Conservation (phyloP, 2,888 invertebrate genomes). For the Hartigia nigra region DNA sequence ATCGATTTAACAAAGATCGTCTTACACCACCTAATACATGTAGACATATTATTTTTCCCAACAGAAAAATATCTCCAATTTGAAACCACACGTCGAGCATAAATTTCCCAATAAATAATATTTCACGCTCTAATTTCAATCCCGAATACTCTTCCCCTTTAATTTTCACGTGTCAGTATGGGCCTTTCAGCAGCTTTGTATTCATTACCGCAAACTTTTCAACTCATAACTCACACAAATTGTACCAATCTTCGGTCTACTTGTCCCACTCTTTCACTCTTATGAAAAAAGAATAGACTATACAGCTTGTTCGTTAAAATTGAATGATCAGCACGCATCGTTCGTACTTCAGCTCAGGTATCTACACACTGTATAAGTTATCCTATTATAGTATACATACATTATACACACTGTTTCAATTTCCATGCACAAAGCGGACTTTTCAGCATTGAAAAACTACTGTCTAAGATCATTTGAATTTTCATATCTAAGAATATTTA, state of each 20-base stretch:
- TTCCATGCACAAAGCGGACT: neutral
- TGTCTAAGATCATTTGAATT: neutral
- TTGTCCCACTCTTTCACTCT: neutral
- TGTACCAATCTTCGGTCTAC: slow-evolving; percentile 30
- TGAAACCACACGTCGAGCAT: slow-evolving; percentile 31
- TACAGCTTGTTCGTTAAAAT: neutral
- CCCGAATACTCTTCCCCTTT: slow-evolving; percentile 45
- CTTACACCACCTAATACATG: neutral
- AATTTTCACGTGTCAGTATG: slow-evolving; percentile 31
- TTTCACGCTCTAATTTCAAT: neutral
- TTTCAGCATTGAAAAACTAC: neutral
- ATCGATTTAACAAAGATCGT: neutral
- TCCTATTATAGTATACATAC: neutral
- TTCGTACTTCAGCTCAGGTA: neutral
- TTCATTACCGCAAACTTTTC: slow-evolving; percentile 52
- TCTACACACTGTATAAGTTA: neutral
- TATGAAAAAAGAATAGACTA: neutral
- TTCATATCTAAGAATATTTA: neutral
- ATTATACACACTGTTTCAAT: neutral
- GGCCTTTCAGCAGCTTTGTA: slow-evolving; percentile 48
- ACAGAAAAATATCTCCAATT: slow-evolving; percentile 15
- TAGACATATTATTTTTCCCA: slow-evolving; percentile 8
- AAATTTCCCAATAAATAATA: slow-evolving; percentile 47
- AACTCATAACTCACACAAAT: slow-evolving; percentile 58
- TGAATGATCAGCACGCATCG: neutral